Percentiles rank a stretch among this genome's conserved stretches.
Conservation (phyloP, 1,140 invertebrate species). For the Cherax quadricarinatus region DNA sequence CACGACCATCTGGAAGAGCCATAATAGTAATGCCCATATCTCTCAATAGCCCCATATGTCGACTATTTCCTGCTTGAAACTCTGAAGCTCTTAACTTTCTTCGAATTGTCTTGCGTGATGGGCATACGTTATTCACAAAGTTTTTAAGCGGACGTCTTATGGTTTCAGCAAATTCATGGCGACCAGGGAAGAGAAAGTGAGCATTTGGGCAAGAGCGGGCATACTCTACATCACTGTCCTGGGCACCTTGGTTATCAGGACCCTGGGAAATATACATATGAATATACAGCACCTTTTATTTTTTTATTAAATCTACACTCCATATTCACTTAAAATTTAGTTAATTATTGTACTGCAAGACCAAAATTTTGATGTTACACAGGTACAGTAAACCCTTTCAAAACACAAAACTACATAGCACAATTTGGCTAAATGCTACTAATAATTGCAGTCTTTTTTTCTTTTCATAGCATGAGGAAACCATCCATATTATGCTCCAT, state of each 20-base stretch:
- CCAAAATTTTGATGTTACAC: too few relatives aligned
- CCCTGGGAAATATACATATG: slow-evolving; percentile 17
- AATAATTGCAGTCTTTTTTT: too few relatives aligned
- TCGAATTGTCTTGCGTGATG: slow-evolving; percentile 79
- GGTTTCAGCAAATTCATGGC: slow-evolving; percentile 78
- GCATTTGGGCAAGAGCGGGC: slow-evolving; percentile 91
- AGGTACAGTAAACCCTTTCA: too few relatives aligned
- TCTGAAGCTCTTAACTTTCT: slow-evolving; percentile 84
- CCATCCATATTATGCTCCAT: too few relatives aligned
- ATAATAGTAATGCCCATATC: slow-evolving; percentile 97
- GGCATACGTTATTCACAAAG: slow-evolving; percentile 87
- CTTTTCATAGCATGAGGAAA: too few relatives aligned
- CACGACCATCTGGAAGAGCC: slow-evolving; percentile 90
- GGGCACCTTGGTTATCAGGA: slow-evolving; percentile 35
- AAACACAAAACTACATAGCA: too few relatives aligned
- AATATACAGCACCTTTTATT: background rate
- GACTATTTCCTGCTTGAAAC: slow-evolving; percentile 90
- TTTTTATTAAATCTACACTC: background rate
- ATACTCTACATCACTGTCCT: slow-evolving; percentile 77
- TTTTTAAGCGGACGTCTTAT: slow-evolving; percentile 84
- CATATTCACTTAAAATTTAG: background rate
- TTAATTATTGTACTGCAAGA: too few relatives aligned
- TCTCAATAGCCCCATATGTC: slow-evolving; percentile 90
- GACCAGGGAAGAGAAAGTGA: slow-evolving; percentile 87
- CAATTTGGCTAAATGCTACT: too few relatives aligned